Conservation (phyloP, 2,888 invertebrate species). For the Habrosyne pyritoides region DNA sequence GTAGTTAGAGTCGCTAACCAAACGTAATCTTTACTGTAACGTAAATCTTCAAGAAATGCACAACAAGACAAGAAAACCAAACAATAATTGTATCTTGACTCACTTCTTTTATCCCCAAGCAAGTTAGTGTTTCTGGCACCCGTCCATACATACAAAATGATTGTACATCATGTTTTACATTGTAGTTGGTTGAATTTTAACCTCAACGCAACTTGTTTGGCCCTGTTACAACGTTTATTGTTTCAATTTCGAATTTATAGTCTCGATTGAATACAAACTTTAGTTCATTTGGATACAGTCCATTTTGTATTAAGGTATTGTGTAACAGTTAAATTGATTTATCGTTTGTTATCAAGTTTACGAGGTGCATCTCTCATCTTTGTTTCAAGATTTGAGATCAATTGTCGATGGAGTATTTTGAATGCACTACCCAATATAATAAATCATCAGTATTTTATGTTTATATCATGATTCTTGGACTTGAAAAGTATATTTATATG, state of each 20-base stretch:
- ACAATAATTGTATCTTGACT: background rate
- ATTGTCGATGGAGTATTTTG: too few species aligned
- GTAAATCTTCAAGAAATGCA: background rate
- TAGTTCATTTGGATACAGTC: slow-evolving; percentile 1
- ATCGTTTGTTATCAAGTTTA: too few species aligned
- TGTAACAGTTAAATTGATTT: background rate
- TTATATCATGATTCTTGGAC: too few species aligned
- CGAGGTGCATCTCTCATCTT: too few species aligned
- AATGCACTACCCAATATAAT: too few species aligned
- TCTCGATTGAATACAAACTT: background rate
- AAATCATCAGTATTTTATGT: too few species aligned
- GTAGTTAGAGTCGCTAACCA: too few species aligned
- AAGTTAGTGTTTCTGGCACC: background rate
- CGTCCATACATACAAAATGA: background rate
- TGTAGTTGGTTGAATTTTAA: slow-evolving; percentile 6
- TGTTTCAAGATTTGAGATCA: too few species aligned
- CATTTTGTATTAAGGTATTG: background rate
- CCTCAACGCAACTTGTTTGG: slow-evolving; percentile 8
- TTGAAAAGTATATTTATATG: too few species aligned
- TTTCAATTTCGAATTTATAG: slow-evolving; percentile 9
- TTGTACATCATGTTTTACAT: background rate
- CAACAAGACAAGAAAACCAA: background rate
- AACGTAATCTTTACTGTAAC: too few species aligned
- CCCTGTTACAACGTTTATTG: slow-evolving; percentile 10
- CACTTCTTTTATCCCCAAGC: background rate